phyloP scores from a whole-genome alignment of 1,140 invertebrate species.

The Tetragnatha versicolor region DNA sequence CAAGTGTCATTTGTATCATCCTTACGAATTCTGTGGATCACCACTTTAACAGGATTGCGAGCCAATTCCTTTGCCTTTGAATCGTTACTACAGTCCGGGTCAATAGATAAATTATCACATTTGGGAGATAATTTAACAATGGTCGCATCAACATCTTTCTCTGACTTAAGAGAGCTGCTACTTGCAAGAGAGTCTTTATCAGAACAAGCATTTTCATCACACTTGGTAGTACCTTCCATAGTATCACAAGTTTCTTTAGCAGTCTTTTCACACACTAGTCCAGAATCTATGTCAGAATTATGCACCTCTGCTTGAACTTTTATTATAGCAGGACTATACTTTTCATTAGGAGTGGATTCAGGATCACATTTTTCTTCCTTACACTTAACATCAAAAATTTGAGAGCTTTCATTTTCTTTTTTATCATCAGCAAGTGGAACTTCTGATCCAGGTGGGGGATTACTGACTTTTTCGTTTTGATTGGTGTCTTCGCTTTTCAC shows the following conservation, averaged over 20 bases:
- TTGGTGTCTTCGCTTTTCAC: not conserved
- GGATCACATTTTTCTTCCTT: slow-evolving; percentile 5
- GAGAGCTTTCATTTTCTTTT: not conserved
- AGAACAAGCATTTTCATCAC: too few relatives aligned
- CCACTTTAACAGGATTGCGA: slow-evolving; percentile 46
- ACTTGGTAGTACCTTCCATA: too few relatives aligned
- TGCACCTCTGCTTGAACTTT: slow-evolving; percentile 11
- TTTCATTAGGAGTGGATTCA: slow-evolving; percentile 1
- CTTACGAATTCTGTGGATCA: slow-evolving; percentile 47
- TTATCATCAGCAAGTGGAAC: too few relatives aligned
- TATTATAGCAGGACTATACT: not conserved
- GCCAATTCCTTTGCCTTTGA: not conserved
- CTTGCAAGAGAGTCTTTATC: too few relatives aligned
- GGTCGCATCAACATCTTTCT: too few relatives aligned
- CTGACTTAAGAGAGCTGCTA: too few relatives aligned
- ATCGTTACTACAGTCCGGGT: slow-evolving; percentile 1
- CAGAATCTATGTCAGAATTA: not conserved
- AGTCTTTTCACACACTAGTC: too few relatives aligned
- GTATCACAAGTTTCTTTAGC: too few relatives aligned
- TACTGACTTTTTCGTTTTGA: slow-evolving; percentile 3
- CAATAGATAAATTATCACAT: slow-evolving; percentile 1
- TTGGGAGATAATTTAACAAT: not conserved
- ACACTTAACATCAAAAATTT: not conserved
- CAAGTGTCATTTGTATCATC: slow-evolving; percentile 38
- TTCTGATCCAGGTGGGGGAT: too few relatives aligned